Percentiles rank a stretch among this genome's conserved stretches.
Evolutionary conservation across 1,140 invertebrate genomes (phyloP).

Genomic region (Orius insidiosus): DNA sequence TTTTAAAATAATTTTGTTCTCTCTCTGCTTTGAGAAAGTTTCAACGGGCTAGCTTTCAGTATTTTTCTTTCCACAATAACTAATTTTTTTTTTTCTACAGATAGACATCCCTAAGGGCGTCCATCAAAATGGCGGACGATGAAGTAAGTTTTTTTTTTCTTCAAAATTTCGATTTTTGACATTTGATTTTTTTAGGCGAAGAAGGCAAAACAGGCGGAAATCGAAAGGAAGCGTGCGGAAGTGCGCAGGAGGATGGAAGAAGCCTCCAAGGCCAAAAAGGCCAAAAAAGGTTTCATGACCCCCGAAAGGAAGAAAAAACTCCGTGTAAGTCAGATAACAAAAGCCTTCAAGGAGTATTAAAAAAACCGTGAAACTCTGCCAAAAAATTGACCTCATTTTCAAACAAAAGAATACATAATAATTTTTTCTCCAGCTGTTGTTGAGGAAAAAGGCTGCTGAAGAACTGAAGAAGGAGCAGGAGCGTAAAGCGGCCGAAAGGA

Average conservation of each 20-base stretch:
- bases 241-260: conserved; percentile 90
- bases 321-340: conserved; percentile 46
- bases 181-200: conserved; percentile 36
- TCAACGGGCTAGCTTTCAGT: conserved; percentile 3
- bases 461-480: conserved; percentile 99
- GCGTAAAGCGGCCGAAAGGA: conserved; percentile 92
- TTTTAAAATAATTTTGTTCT: too few relatives aligned
- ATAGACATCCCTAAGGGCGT: conserved; percentile 7
- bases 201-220: conserved; percentile 85
- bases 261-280: conserved; percentile 85
- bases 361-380: not conserved
- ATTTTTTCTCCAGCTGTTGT: conserved; percentile 49
- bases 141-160: conserved; percentile 15
- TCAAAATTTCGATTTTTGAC: too few relatives aligned
- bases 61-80: not conserved
- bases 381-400: not conserved
- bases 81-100: conserved; percentile 13
- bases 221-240: conserved; percentile 86
- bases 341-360: not conserved
- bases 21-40: too few relatives aligned
- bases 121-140: conserved; percentile 16
- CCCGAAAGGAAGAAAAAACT: conserved; percentile 97
- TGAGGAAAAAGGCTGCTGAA: conserved; percentile 99
- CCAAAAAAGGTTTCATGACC: conserved; percentile 97
- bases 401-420: conserved; percentile 1